Evolutionary conservation across 2,113 vertebrate genomes (phyloP), one percentile per base, ranked within the genome.

Genomic region (Okapia johnstoni): DNA sequence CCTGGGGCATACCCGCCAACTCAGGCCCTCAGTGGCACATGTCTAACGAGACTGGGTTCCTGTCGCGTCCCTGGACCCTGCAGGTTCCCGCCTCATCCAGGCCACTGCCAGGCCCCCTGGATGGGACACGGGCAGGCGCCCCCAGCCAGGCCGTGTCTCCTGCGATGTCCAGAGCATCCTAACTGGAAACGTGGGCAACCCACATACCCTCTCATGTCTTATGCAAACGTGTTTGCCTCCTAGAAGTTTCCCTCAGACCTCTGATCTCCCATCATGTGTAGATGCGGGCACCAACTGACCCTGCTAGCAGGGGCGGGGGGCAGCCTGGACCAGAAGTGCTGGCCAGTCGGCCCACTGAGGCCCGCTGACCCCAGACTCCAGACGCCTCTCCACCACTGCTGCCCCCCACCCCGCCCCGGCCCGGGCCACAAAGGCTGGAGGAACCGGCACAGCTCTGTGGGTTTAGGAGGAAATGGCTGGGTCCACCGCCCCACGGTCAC

Each of bases 401-500:
- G 40, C 40, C 55, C 23, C 55, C 55, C 7, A 21, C 55, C 55
- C 63, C 15, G 6, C 61, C 15, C 61, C 1, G 9, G 21, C 36
- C 15, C 14, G 7, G 36, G 57, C n/a, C 14, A 7, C 4, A 19
- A 9, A 23, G 54, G 50, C 23, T n/a, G 73, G 43, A 43, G 43
- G 60, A 66, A 11, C 9, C 4, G 30, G 1, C 0, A 15, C 2
- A 2, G 2, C 7, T 9, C 30, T 16, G 1, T 1, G 36, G 50
- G 25, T 70, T 21, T 50, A 5, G 84, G 54, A 33, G 63, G 85
- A 46, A 13, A 50, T 0, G 40, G 12, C n/a, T 11, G 0, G 43
- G 54, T 19, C 7, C 17, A 48, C 19, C 17, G 6, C 10, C 4
- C 54, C 48, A 0, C 17, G 0, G 17, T 96, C 98, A 99, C 99